Base-by-base conservation (phyloP, 1,140 invertebrate genomes). In the Venustaconcha ellipsiformis region DNA sequence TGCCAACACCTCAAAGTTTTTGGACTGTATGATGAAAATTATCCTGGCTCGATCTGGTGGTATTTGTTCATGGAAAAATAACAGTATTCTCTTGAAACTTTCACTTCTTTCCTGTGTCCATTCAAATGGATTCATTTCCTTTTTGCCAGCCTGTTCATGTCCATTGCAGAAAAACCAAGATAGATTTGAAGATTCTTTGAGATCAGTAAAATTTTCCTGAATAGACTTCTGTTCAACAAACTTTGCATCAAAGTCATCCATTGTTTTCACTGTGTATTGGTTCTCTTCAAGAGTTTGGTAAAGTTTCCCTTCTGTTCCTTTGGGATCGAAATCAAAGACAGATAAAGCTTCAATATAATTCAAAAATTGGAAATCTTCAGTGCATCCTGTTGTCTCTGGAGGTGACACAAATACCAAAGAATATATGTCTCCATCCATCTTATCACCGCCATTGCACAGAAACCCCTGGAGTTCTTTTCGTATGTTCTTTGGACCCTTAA, bases 161-260 rank as follows among this genome's bases (percentile, higher is more conserved):
- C 79, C 79, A 73, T 80, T 78, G 59, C 72, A 78, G 66, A 80
- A 80, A 18, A 80, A 63, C 79, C 79, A 80, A 15, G 68, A 30
- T 65, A 56, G 60, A 12, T 60, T 15, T 15, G 69, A 26, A 23
- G 69, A 74, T 17, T 69, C 62, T 55, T 56, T 56, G 18, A 78
- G 15, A 48, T 76, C 66, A 18, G 72, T 58, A 30, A 55, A 48
- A 11, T 63, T n/a, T 5, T 65, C 57, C 20, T 72, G 71, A 64
- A 26, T 55, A 14, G 23, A 14, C 17, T 12, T 57, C 37, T 62
- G 18, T 23, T 13, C 57, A 17, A 13, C 18, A 23, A 26, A 37
- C 17, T 20, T 6, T 69, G 55, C 37, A 59, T 72, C 72, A 79
- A 80, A 80, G 60, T 76, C 67, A 59, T 75, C 76, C 18, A 66